These are phyloP conservation scores for Bombus vancouverensis DNA, from an alignment of 1,140 invertebrate species.

Conservation along the genomic window DNA sequence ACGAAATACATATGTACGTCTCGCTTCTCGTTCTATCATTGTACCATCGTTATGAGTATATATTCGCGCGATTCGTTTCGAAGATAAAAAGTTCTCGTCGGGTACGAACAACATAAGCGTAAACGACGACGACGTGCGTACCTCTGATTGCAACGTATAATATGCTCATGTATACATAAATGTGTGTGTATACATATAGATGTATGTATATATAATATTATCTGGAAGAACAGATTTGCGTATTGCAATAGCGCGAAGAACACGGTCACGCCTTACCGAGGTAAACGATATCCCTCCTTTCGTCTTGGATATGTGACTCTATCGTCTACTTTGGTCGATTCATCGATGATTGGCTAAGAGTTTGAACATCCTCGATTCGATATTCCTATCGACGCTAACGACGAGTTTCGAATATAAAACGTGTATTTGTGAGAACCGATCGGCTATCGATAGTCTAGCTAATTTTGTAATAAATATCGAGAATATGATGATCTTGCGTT, in stretches of 20 bases:
- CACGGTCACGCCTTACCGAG: constrained; percentile 65
- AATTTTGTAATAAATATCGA: neutral
- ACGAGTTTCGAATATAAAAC: neutral
- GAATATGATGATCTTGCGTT: neutral
- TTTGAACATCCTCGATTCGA: neutral
- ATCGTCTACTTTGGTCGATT: constrained; percentile 17
- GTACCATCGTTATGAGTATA: constrained; percentile 44
- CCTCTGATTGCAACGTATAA: constrained; percentile 55
- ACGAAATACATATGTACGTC: constrained; percentile 23
- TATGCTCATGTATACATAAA: constrained; percentile 61
- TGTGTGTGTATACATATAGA: constrained; percentile 54
- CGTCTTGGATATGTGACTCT: constrained; percentile 56
- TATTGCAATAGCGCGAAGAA: constrained; percentile 72
- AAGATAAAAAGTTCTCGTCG: constrained; percentile 41
- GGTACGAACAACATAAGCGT: constrained; percentile 50
- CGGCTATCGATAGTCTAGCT: neutral
- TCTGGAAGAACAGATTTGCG: constrained; percentile 81
- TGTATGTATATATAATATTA: constrained; percentile 71
- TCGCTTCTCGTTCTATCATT: constrained; percentile 16
- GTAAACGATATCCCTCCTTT: constrained; percentile 32
- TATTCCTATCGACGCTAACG: neutral
- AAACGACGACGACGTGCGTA: constrained; percentile 38
- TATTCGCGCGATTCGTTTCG: constrained; percentile 26
- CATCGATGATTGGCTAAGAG: neutral
- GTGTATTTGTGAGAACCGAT: neutral